Percentiles rank a stretch among this genome's conserved stretches.
Conservation (phyloP, 2,797 vertebrate genomes). For the Mus spretus region DNA sequence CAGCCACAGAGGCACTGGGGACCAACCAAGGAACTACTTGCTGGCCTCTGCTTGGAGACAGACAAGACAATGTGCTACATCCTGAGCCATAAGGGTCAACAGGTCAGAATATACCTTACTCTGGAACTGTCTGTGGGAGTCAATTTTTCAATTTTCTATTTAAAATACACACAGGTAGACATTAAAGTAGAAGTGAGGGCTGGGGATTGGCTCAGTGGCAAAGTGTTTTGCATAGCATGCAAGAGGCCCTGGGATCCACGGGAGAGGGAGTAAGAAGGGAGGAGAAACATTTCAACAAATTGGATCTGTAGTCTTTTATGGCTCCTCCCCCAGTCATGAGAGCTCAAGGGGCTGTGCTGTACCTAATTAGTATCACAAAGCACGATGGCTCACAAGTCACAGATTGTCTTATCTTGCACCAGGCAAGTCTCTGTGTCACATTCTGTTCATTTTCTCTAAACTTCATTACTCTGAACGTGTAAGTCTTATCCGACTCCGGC, state of each 20-base stretch:
- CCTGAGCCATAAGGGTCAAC: not conserved
- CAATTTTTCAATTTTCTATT: slow-evolving; percentile 1
- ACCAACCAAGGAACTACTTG: not conserved
- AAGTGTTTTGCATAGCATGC: not conserved
- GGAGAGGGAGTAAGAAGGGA: not conserved
- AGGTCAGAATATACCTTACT: slow-evolving; percentile 48
- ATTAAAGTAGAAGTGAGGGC: slow-evolving; percentile 1
- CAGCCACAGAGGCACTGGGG: not conserved
- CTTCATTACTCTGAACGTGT: not conserved
- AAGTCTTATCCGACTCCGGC: not conserved
- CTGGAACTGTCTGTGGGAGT: slow-evolving; percentile 4
- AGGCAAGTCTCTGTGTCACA: slow-evolving; percentile 3
- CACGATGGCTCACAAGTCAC: not conserved
- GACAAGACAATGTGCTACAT: not conserved
- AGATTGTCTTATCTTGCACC: fast-evolving
- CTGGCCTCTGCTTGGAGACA: not conserved
- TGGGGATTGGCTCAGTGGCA: not conserved
- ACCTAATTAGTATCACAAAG: not conserved
- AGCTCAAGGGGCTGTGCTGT: not conserved
- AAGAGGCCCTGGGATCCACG: not conserved
- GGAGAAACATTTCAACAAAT: not conserved
- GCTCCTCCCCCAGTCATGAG: not conserved
- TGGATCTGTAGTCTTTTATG: not conserved
- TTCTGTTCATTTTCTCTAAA: slow-evolving; percentile 4
- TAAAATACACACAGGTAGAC: slow-evolving; percentile 42